A percentile compares a stretch with the other conserved stretches of the same genome.
Conservation (phyloP, 1,140 invertebrate genomes). For the Carposina sasakii region DNA sequence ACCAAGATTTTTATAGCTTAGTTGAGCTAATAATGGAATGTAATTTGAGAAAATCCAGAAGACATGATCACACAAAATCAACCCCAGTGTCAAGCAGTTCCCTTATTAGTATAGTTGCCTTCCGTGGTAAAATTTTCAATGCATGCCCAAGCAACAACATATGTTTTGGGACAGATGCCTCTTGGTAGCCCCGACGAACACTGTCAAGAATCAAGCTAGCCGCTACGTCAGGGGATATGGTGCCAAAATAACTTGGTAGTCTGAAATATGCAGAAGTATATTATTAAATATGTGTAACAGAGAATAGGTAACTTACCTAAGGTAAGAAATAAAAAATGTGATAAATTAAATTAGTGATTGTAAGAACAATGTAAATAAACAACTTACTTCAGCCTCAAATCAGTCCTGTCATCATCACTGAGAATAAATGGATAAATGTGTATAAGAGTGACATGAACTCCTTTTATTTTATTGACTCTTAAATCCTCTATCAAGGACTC, state of each 20-base stretch:
- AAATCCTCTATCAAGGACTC: constrained; percentile 76
- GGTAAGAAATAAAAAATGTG: no score
- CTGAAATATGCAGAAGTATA: no score
- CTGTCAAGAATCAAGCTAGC: constrained; percentile 75
- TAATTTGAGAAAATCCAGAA: no score
- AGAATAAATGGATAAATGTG: constrained; percentile 79
- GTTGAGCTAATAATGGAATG: no score
- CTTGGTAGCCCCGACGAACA: constrained; percentile 74
- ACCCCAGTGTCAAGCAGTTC: constrained; percentile 78
- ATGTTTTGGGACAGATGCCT: constrained; percentile 77
- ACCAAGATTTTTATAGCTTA: no score
- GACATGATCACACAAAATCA: constrained; percentile 75
- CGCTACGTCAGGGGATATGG: constrained; percentile 73
- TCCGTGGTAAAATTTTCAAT: constrained; percentile 75
- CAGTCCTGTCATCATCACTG: constrained; percentile 63
- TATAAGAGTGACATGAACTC: constrained; percentile 74
- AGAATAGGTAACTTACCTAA: no score
- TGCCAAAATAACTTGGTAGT: constrained; percentile 79
- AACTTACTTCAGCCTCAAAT: constrained; percentile 74
- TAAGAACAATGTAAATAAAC: no score
- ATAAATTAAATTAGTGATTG: no score
- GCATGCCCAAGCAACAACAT: constrained; percentile 74
- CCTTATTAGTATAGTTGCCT: constrained; percentile 75
- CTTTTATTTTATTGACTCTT: constrained; percentile 68
- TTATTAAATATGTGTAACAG: no score